Conservation (phyloP, 2,888 invertebrate species). For the Morpho deidamia region DNA sequence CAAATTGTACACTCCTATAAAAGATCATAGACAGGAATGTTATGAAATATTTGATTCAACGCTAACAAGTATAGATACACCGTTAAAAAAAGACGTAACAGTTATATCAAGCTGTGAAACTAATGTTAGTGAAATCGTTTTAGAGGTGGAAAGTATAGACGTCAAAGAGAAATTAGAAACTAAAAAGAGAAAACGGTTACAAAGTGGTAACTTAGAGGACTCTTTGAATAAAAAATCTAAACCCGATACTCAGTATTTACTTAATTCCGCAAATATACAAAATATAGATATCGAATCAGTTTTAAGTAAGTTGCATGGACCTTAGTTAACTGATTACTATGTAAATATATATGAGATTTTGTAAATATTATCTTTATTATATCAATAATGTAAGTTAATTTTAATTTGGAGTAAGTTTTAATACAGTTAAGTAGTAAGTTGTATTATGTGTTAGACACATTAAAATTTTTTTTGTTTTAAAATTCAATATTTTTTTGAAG, state of each 20-base stretch:
- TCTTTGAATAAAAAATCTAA: slow-evolving; percentile 48
- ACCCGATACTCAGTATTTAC: slow-evolving; percentile 49
- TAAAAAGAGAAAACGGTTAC: slow-evolving; percentile 55
- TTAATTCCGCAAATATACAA: slow-evolving; percentile 57
- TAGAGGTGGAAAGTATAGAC: slow-evolving; percentile 48
- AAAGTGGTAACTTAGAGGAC: slow-evolving; percentile 45
- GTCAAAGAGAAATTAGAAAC: slow-evolving; percentile 34
- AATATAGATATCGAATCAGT: slow-evolving; percentile 71
- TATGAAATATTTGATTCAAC: slow-evolving; percentile 69
- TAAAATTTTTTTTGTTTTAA: neutral
- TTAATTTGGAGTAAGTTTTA: neutral
- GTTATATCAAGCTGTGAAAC: slow-evolving; percentile 30
- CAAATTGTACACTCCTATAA: slow-evolving; percentile 59
- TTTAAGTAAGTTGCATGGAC: slow-evolving; percentile 65
- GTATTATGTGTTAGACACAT: too few relatives aligned
- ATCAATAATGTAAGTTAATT: neutral
- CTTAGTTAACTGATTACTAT: slow-evolving; percentile 31
- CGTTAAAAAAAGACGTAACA: slow-evolving; percentile 40
- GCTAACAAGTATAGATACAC: slow-evolving; percentile 66
- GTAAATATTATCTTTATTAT: neutral
- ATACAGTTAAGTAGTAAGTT: too few relatives aligned
- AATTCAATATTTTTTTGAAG: neutral
- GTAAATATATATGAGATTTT: neutral
- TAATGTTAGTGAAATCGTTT: slow-evolving; percentile 47
- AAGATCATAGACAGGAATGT: slow-evolving; percentile 51